Evolutionary conservation across 2,113 vertebrate genomes (phyloP), one percentile per base, ranked within the genome.

Genomic region (Syngnathoides biaculeatus): DNA sequence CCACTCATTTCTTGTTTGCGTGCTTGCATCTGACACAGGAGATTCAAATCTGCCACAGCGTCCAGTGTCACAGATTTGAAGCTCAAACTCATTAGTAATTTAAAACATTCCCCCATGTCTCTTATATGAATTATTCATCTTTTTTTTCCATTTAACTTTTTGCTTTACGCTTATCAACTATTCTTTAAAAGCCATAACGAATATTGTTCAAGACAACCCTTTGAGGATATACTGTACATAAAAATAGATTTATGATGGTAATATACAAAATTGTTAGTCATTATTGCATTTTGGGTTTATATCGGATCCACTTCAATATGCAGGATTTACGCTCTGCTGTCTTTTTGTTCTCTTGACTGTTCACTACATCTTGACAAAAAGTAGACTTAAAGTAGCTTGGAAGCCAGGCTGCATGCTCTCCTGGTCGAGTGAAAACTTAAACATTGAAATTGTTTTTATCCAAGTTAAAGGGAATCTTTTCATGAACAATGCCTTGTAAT

Each of bases 51-150:
- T 67, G 57, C 63, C 58, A 30, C 24, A 10, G 71, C 77, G 75
- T 78, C 59, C 71, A 66, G 68, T 75, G 74, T 83, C 75, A 79
- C 74, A 82, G 62, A 78, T 79, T 71, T 79, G 62, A 84, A 71
- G 80, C 75, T 73, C 7, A 22, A 74, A 72, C 74, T 87, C 86
- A 88, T 89, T 76, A 84, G 71, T 86, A 76, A 89, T 89, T 89
- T 85, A 88, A 77, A 80, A 53, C 57, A 64, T 47, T 56, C 75
- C 74, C 84, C 75, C 72, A 74, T 66, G 72, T 74, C 82, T 56
- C 74, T 63, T 30, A 65, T 71, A 79, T 89, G n/a, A 86, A 87
- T 87, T 74, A 88, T 88, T 85, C 63, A 86, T 47, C 53, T 53
- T 75, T 75, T 82, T 77, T 71, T 77, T n/a, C n/a, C 55, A 58